Base-by-base conservation (phyloP, 1,140 invertebrate genomes). In the Arctopsyche grandis region DNA sequence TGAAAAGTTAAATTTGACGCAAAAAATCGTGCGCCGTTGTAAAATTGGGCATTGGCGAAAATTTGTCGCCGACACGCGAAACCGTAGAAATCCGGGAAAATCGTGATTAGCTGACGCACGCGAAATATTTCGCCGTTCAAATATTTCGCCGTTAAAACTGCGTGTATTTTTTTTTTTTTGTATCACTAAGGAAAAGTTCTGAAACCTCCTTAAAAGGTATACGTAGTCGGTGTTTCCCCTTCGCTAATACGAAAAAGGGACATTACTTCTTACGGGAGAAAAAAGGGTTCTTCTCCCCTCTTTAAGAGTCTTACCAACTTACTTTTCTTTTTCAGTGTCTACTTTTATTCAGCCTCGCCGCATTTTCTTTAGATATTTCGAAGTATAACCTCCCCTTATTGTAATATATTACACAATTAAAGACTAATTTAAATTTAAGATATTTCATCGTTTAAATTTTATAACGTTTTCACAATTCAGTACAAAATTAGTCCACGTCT, bases 191-290 rank as follows among this genome's bases (percentile, higher is more conserved):
- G 5, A 66, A 66, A 66, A 66, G 22, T 66, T 66, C 21, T 0
- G 9, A 26, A 66, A 22, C 63, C 16, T n/a, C n/a, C 63, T 5
- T 26, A 12, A 66, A 66, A 29, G 63, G 63, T 66, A 16, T 14
- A 66, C 63, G 22, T 21, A 60, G n/a, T 60, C 56, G 16, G 16
- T 60, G 16, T 66, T 66, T 66, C 63, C 63, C 63, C 63, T 66
- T 60, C 21, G 58, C 58, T 60, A 60, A 60, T 60, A 60, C 63
- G 24, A 19, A 60, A 66, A 66, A 66, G 63, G 22, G 63, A 66
- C 24, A 22, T 52, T 52, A 14, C 48, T 5, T 52, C 16, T 52
- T 52, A 5, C 24, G 10, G 9, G 10, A 63, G 58, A 66, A 66
- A 26, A 66, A 66, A 60, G 63, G 63, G 63, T 66, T 66, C 21